These are phyloP conservation scores for Notolabrus celidotus DNA, from an alignment of 2,797 vertebrate genomes.

Conservation along the genomic window DNA sequence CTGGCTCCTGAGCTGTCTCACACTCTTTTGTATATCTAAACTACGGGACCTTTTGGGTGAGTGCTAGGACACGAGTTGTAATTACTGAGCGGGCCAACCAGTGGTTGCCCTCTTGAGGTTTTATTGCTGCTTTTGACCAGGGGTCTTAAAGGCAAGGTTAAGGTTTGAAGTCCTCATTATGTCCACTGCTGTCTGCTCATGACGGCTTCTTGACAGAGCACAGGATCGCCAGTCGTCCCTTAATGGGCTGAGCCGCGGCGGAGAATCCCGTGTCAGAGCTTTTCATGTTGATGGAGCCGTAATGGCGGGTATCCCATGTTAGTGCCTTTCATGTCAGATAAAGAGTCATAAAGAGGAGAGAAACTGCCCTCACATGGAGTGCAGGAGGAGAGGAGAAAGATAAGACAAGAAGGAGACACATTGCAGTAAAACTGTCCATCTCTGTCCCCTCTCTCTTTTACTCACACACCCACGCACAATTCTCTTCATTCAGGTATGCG, in stretches of 20 bases:
- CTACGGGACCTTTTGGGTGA: slow-evolving; percentile 71
- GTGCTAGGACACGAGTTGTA: slow-evolving; percentile 76
- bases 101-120: slow-evolving; percentile 75
- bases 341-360: slow-evolving; percentile 86
- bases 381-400: slow-evolving; percentile 73
- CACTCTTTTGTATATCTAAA: slow-evolving; percentile 78
- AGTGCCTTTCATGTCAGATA: slow-evolving; percentile 87
- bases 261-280: slow-evolving; percentile 82
- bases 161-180: slow-evolving; percentile 86
- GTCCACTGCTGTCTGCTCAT: slow-evolving; percentile 75
- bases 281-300: slow-evolving; percentile 87
- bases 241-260: slow-evolving; percentile 80
- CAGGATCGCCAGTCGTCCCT: slow-evolving; percentile 79
- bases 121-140: slow-evolving; percentile 81
- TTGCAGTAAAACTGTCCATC: slow-evolving; percentile 78
- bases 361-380: slow-evolving; percentile 77
- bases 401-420: slow-evolving; percentile 79
- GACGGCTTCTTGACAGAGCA: slow-evolving; percentile 83
- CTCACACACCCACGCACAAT: slow-evolving; percentile 16
- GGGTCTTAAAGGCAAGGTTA: slow-evolving; percentile 82
- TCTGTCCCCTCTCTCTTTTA: slow-evolving; percentile 21
- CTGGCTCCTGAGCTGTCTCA: slow-evolving; percentile 55
- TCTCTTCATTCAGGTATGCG: slow-evolving; percentile 38
- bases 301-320: slow-evolving; percentile 85
- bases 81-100: slow-evolving; percentile 73